Evolutionary conservation across 2,888 invertebrate genomes (phyloP).

Genomic region (Ryuthela nishihirai): DNA sequence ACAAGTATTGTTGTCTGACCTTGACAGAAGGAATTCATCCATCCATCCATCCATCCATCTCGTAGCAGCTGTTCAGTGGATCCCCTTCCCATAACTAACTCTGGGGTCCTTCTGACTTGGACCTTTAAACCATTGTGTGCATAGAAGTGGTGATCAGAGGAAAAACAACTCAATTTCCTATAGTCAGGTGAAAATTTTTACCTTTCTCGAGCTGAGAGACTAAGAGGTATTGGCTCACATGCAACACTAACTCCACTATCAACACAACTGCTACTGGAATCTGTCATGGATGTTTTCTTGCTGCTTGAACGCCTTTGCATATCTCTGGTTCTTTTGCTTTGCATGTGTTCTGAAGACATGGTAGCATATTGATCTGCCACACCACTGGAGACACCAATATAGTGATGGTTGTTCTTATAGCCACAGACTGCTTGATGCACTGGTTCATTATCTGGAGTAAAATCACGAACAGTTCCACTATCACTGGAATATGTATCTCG

Average conservation of each 20-base stretch:
- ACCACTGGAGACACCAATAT: background rate
- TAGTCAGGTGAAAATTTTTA: background rate
- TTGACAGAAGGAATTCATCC: no score
- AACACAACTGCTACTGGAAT: slow-evolving; percentile 46
- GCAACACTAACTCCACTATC: slow-evolving; percentile 51
- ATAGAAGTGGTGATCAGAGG: no score
- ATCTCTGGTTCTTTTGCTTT: slow-evolving; percentile 11
- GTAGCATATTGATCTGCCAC: slow-evolving; percentile 2
- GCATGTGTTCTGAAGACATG: background rate
- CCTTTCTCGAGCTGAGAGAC: slow-evolving; percentile 26
- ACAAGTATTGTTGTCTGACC: no score
- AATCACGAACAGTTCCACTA: slow-evolving; percentile 72
- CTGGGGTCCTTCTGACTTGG: no score
- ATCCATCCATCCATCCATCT: no score
- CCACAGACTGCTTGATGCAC: slow-evolving; percentile 43
- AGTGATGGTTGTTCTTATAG: slow-evolving; percentile 1
- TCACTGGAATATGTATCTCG: slow-evolving; percentile 66
- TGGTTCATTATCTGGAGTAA: slow-evolving; percentile 54
- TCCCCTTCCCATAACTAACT: no score
- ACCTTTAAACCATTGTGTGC: no score
- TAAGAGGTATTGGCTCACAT: slow-evolving; percentile 43
- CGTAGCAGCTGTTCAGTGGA: no score
- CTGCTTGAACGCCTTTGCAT: slow-evolving; percentile 39
- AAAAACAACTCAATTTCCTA: background rate
- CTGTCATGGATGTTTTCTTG: slow-evolving; percentile 35